Evolutionary conservation across 2,113 vertebrate species (phyloP).

Genomic region (Petrocephalus zakoni): DNA sequence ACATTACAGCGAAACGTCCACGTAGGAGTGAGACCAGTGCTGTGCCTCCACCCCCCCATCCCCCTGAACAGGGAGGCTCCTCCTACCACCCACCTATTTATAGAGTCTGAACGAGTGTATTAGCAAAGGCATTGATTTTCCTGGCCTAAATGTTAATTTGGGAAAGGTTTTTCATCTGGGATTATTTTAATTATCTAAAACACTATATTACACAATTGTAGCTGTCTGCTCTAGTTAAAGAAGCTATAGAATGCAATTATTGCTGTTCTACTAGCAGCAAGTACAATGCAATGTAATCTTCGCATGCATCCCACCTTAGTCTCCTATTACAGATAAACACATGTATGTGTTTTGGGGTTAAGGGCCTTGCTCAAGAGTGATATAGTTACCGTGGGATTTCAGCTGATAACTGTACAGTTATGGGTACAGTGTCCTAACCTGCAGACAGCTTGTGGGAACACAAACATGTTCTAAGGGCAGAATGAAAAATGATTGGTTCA

Average conservation of each 20-base stretch:
- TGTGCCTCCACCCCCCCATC: neutral
- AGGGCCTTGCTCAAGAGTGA: neutral
- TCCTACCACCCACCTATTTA: neutral
- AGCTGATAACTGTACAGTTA: neutral
- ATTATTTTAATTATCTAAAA: slow-evolving; percentile 11
- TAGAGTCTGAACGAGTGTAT: neutral
- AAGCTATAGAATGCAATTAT: neutral
- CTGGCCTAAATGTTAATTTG: slow-evolving; percentile 6
- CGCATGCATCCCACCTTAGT: neutral
- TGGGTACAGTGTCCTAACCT: neutral
- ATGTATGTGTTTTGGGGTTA: neutral
- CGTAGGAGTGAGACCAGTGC: neutral
- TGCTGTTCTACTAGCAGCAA: neutral
- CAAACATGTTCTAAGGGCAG: too few relatives aligned
- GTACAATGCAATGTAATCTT: neutral
- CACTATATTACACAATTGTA: neutral
- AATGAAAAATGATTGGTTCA: too few relatives aligned
- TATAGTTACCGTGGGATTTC: neutral
- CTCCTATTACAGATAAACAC: neutral
- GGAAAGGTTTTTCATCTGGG: neutral
- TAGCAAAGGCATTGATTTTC: slow-evolving; percentile 1
- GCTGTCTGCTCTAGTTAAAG: neutral
- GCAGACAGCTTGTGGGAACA: too few relatives aligned
- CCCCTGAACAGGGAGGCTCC: neutral
- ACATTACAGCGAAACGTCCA: neutral